Conservation (phyloP, 2,113 vertebrate species). For the Eubucco bourcierii region DNA sequence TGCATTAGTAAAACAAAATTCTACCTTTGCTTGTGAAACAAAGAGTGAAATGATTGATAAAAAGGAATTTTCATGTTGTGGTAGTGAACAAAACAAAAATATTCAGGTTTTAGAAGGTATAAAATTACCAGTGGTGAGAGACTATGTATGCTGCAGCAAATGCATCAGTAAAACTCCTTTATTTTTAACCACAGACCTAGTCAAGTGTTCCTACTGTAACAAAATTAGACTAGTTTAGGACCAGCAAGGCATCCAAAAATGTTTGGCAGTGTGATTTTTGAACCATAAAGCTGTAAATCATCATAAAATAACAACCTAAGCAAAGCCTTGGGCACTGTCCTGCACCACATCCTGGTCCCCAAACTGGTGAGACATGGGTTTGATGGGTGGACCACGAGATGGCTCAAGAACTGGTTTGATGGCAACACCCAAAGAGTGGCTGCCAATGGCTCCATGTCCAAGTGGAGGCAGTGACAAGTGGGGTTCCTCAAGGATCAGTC, state of each 20-base stretch:
- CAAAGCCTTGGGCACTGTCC: too few relatives aligned
- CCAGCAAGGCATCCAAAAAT: not conserved
- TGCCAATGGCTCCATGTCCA: too few relatives aligned
- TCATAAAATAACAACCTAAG: not conserved
- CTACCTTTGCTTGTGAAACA: slow-evolving; percentile 44
- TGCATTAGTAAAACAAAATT: slow-evolving; percentile 20
- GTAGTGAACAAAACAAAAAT: not conserved
- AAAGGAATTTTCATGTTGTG: not conserved
- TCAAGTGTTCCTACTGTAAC: not conserved
- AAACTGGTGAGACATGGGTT: too few relatives aligned
- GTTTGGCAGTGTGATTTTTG: not conserved
- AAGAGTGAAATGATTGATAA: slow-evolving; percentile 17
- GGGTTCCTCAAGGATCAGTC: too few relatives aligned
- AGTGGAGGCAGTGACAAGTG: too few relatives aligned
- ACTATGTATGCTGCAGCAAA: not conserved
- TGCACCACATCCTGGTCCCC: too few relatives aligned
- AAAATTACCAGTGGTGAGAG: not conserved
- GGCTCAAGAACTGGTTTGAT: too few relatives aligned
- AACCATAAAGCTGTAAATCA: not conserved
- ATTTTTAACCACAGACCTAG: not conserved
- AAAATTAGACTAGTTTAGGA: not conserved
- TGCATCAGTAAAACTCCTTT: not conserved
- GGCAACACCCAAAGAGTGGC: too few relatives aligned
- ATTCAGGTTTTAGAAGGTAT: not conserved
- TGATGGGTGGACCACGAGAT: too few relatives aligned